phyloP scores from a whole-genome alignment of 2,797 vertebrate genomes.

The Lophius americanus region DNA sequence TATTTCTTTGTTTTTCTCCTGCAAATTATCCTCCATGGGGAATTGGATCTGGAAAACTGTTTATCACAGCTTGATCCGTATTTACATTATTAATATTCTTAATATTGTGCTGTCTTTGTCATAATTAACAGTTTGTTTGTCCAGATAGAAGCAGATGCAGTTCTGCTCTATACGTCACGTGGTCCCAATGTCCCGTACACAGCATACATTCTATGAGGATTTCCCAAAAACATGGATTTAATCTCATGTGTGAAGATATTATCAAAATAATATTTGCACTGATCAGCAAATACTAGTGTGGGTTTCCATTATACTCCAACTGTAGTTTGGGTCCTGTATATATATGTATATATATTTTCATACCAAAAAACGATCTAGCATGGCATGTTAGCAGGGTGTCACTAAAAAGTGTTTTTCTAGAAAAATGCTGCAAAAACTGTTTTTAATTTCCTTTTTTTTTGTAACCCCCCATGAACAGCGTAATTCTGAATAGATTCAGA shows the following conservation, averaged over 20 bases:
- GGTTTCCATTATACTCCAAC: no score
- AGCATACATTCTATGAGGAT: background rate
- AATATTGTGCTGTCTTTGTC: conserved; percentile 49
- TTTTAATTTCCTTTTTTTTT: no score
- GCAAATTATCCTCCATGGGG: conserved; percentile 55
- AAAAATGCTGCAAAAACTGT: no score
- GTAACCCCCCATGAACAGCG: no score
- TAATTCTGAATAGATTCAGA: no score
- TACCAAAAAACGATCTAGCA: no score
- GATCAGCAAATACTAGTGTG: no score
- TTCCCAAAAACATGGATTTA: background rate
- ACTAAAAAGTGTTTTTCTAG: no score
- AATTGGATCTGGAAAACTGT: conserved; percentile 48
- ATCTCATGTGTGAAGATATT: background rate
- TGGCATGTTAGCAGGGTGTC: no score
- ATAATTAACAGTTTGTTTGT: conserved; percentile 12
- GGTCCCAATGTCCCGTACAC: background rate
- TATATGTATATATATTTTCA: no score
- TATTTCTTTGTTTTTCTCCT: conserved; percentile 55
- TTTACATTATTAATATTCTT: conserved; percentile 52
- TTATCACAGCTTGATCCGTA: conserved; percentile 50
- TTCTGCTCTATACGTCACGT: background rate
- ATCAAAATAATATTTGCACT: no score
- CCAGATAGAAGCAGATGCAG: background rate
- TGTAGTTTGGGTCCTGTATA: no score